phyloP scores from a whole-genome alignment of 2,888 invertebrate genomes.

The Vanessa cardui region DNA sequence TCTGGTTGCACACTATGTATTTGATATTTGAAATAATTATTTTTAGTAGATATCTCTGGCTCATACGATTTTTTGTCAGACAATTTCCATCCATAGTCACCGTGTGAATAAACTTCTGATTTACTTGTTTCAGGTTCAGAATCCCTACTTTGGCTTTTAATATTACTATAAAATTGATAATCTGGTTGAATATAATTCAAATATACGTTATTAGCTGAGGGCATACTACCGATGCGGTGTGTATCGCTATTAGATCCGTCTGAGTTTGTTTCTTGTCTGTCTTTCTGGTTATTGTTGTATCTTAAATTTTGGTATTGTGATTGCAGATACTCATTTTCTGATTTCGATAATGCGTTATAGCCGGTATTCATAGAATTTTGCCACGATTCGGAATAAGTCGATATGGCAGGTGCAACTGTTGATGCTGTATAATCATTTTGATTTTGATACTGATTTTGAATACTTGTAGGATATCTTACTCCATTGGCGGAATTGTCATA shows the following conservation, averaged over 20 bases:
- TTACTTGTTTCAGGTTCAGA: constrained; percentile 63
- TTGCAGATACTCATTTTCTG: constrained; percentile 59
- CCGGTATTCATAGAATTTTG: constrained; percentile 58
- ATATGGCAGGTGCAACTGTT: constrained; percentile 58
- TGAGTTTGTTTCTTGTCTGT: constrained; percentile 49
- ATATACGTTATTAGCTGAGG: constrained; percentile 70
- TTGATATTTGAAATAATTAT: constrained; percentile 58
- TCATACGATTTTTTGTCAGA: constrained; percentile 62
- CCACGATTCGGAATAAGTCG: constrained; percentile 66
- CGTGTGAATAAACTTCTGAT: constrained; percentile 66
- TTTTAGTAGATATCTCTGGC: constrained; percentile 56
- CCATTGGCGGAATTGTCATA: constrained; percentile 74
- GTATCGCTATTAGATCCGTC: constrained; percentile 63
- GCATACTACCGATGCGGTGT: constrained; percentile 63
- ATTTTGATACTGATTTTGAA: constrained; percentile 64
- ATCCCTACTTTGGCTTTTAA: constrained; percentile 59
- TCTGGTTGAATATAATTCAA: constrained; percentile 71
- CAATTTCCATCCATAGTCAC: constrained; percentile 78
- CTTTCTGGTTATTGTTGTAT: constrained; percentile 57
- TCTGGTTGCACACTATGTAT: constrained; percentile 53
- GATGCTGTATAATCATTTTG: constrained; percentile 66
- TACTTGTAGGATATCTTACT: constrained; percentile 58
- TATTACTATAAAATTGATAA: constrained; percentile 56
- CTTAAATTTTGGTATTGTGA: constrained; percentile 61
- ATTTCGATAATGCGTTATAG: constrained; percentile 59